Evolutionary conservation across 2,797 vertebrate genomes (phyloP).

Genomic region (Neomorphus geoffroyi): DNA sequence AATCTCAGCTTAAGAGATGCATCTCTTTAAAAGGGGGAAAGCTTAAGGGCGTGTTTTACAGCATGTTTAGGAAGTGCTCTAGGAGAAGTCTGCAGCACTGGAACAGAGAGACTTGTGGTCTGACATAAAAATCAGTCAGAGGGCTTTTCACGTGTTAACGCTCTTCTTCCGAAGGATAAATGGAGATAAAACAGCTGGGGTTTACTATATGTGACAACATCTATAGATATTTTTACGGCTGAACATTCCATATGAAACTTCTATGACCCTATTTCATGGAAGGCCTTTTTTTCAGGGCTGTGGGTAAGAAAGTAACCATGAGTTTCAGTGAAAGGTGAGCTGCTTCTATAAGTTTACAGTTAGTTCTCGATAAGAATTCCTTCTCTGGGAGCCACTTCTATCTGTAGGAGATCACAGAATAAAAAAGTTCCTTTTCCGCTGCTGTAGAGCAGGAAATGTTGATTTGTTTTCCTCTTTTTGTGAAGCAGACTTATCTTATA

Average conservation of each 20-base stretch:
- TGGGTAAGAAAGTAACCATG: not conserved
- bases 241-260: slow-evolving; percentile 1
- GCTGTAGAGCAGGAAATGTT: not conserved
- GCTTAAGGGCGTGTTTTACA: not conserved
- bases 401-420: not conserved
- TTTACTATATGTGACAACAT: not conserved
- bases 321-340: not conserved
- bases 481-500: not conserved
- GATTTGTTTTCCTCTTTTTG: not conserved
- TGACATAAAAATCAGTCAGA: not conserved
- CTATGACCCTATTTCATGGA: not conserved
- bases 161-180: not conserved
- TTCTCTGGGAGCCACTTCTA: not conserved
- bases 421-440: not conserved
- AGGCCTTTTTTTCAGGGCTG: not conserved
- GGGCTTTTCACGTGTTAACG: not conserved
- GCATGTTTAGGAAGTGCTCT: not conserved
- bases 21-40: not conserved
- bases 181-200: not conserved
- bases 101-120: not conserved
- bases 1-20: not conserved
- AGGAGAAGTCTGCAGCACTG: not conserved
- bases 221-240: not conserved
- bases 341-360: not conserved
- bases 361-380: not conserved